Evolutionary conservation across 2,113 vertebrate genomes (phyloP), one percentile per base, ranked within the genome.

Genomic region (Rhipidura dahli): DNA sequence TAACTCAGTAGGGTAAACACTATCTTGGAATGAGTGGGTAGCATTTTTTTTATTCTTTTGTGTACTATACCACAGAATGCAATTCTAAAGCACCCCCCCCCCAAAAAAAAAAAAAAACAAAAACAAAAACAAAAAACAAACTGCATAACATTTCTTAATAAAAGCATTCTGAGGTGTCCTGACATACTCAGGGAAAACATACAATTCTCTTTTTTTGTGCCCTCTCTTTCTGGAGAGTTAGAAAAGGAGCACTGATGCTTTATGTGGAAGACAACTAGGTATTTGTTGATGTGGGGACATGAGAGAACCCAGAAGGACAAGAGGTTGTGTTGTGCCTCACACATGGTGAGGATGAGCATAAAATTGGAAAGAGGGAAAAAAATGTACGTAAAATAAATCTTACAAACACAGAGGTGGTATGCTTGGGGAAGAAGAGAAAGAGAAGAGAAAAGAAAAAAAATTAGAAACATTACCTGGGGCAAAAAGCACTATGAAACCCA

Each of bases 201-300:
- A n/a, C 2, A 19, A 2, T 4, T 66, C 19, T 53, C 22, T 56
- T 7, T 30, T 50, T 56, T 35, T 35, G 26, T 44, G 20, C 3
- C 5, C 10, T 42, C 22, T 33, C 4, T 39, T 69, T 50, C n/a
- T 35, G 16, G 7, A 35, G 8, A 45, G 6, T 13, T 37, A 60
- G 53, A 70, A 72, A 69, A 50, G 13, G 26, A 76, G 11, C 3
- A 1, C 28, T 0, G 0, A 18, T 16, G 13, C 1, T 51, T 71
- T 63, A 4, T 23, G 30, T 42, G 50, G 30, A 14, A 47, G 16
- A 71, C 10, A 12, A 27, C 14, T 15, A n/a, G 12, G 14, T 53
- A 23, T 30, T 8, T 50, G 40, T 60, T 57, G 6, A 71, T 33
- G 16, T 35, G 7, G 4, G 21, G 66, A 45, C 13, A 31, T 44